These are phyloP conservation scores for Colossoma macropomum DNA, from an alignment of 2,113 vertebrate species.

Conservation along the genomic window DNA sequence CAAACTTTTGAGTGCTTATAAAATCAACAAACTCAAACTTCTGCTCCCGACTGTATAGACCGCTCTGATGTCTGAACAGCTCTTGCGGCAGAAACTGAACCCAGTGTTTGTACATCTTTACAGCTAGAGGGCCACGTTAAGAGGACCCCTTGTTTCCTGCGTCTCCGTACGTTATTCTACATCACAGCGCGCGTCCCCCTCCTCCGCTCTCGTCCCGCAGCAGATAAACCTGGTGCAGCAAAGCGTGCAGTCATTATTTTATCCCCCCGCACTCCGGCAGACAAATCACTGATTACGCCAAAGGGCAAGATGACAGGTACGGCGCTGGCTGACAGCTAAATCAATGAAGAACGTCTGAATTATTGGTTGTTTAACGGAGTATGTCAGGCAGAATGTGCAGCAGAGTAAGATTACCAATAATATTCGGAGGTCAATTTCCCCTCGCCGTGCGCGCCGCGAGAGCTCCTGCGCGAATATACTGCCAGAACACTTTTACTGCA, in stretches of 20 bases:
- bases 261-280: constrained; percentile 41
- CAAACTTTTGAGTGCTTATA: no score
- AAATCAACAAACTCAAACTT: no score
- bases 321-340: constrained; percentile 54
- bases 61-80: no score
- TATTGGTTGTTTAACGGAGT: constrained; percentile 59
- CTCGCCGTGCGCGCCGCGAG: constrained; percentile 21
- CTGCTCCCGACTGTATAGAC: no score
- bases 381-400: constrained; percentile 54
- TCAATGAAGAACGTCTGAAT: constrained; percentile 60
- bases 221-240: constrained; percentile 47
- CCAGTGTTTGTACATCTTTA: no score
- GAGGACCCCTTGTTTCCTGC: neutral
- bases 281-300: constrained; percentile 61
- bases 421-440: constrained; percentile 58
- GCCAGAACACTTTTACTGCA: constrained; percentile 46
- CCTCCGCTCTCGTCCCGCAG: constrained; percentile 2
- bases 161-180: neutral
- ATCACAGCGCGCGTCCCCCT: neutral
- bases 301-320: constrained; percentile 61
- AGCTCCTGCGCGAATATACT: constrained; percentile 17
- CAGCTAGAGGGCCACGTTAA: no score
- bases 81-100: no score
- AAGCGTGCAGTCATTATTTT: constrained; percentile 52
- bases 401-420: constrained; percentile 59